Base-by-base conservation (phyloP, 2,113 vertebrate species). In the Pachycephala philippinensis region DNA sequence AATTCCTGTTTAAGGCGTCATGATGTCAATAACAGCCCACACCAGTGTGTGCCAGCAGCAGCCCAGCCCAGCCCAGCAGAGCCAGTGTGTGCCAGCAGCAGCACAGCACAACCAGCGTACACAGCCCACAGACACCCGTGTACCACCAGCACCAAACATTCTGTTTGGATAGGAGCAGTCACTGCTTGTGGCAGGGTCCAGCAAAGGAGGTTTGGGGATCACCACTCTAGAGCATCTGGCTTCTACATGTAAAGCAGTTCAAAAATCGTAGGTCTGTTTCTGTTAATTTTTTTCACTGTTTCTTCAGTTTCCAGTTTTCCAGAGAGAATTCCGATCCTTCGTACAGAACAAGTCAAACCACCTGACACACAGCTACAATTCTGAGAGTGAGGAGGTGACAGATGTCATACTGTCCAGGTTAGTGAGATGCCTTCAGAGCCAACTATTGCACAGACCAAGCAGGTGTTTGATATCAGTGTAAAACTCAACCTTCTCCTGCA, bases 141-240 rank as follows among this genome's bases (percentile, higher is more conserved):
- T 1, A 4, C 10, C 37, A 16, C 2, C 5, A 31, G 54, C 79
- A 37, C 16, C 7, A 20, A n/a, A 15, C 31, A 3, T 2, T 28
- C 23, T 15, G 6, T 5, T 39, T 0, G 1, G 21, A 19, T 21
- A 64, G 40, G 14, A 21, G n/a, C 49, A 16, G 4, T 1, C 2
- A 0, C n/a, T 33, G 87, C 70, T 18, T 5, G 0, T 1, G 17
- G 30, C 8, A 39, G 40, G 10, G 20, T 3, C 63, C 19, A 23
- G 57, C 45, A 31, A 13, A 5, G 52, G 7, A 31, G 11, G 3
- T 4, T 5, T 14, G 56, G 26, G 61, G 26, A 42, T 13, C 63
- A 40, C n/a, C 27, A 0, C 10, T 19, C 19, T 0, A 22, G 17
- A 33, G 33, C 49, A 19, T 3, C 52, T 45, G 27, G 12, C 28